Evolutionary conservation across 2,797 vertebrate genomes (phyloP), one percentile per base, ranked within the genome.

Genomic region (Melanotaenia maccullochi): DNA sequence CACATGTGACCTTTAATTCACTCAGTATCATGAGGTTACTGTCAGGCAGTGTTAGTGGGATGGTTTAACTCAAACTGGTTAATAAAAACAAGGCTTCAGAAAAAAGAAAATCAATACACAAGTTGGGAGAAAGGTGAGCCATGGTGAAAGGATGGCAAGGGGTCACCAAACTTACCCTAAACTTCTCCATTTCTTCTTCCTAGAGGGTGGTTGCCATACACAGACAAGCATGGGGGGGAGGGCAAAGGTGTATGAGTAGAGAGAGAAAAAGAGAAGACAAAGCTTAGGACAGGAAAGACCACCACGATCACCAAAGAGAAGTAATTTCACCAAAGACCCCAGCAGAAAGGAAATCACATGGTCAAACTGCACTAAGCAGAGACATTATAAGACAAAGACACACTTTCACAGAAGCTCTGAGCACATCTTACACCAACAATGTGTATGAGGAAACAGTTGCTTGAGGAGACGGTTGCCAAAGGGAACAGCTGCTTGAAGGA

Each of bases 161-260:
- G 78, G 77, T 94, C 93, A 93, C 94, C 93, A 83, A 87, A 99
- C 97, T 99, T 96, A 99, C 98, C 97, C 98, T 94, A 99, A 93
- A 95, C 98, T 99, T 92, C 97, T 96, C 98, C 98, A 99, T 78
- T 99, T 99, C 97, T 99, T 99, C 97, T 99, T 99, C 97, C 98
- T 99, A 96, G 89, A 97, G 96, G 93, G 95, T 79, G 68, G 95
- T 93, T 95, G 95, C 96, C 97, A 95, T 93, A 95, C 95, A 96
- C 90, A 96, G 93, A 96, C 95, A 96, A 95, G 96, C 95, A 92
- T 84, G 95, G 95, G 94, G 94, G 25, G n/a, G 93, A 94, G 95
- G 92, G 93, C 92, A 95, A 90, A 94, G 86, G 96, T 92, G 82
- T 88, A 89, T 71, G 67, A 86, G 80, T 69, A 73, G 84, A 91